Conservation (phyloP, 2,797 vertebrate species). For the Enteromius fasciolatus region DNA sequence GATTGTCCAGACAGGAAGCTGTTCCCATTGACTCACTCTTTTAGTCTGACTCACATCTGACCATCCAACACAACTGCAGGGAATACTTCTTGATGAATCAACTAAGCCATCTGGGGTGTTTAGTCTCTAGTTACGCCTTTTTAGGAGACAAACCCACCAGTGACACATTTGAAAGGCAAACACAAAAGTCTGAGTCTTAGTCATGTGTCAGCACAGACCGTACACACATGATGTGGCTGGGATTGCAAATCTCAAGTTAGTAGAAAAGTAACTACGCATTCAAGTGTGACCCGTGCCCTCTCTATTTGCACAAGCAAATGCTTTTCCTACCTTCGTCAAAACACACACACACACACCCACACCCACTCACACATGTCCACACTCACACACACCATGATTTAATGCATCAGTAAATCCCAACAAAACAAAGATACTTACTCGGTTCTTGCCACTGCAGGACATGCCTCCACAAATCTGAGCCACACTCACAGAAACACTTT, state of each 20-base stretch:
- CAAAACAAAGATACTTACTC: constrained; percentile 52
- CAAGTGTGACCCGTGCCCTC: not conserved
- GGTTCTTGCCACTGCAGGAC: constrained; percentile 27
- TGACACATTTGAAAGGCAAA: constrained; percentile 1
- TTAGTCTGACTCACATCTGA: constrained; percentile 23
- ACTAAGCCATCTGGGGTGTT: not conserved
- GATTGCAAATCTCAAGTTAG: constrained; percentile 18
- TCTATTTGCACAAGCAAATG: constrained; percentile 11
- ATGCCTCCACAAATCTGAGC: constrained; percentile 2
- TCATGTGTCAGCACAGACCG: constrained; percentile 23
- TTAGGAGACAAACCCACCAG: not conserved
- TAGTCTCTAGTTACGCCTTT: not conserved
- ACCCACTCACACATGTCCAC: constrained; percentile 27
- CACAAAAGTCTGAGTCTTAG: constrained; percentile 3
- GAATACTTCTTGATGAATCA: not conserved
- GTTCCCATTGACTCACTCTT: constrained; percentile 29
- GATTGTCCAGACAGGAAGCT: constrained; percentile 25
- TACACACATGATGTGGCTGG: not conserved
- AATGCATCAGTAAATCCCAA: constrained; percentile 40
- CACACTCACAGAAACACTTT: constrained; percentile 14
- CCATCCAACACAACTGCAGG: constrained; percentile 2
- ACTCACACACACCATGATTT: constrained; percentile 15
- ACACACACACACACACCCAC: not conserved
- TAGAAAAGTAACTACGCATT: constrained; percentile 9
- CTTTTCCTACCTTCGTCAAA: not conserved